These are phyloP conservation scores for Etia nguti DNA, from an alignment of 2,113 vertebrate genomes.

Conservation along the genomic window DNA sequence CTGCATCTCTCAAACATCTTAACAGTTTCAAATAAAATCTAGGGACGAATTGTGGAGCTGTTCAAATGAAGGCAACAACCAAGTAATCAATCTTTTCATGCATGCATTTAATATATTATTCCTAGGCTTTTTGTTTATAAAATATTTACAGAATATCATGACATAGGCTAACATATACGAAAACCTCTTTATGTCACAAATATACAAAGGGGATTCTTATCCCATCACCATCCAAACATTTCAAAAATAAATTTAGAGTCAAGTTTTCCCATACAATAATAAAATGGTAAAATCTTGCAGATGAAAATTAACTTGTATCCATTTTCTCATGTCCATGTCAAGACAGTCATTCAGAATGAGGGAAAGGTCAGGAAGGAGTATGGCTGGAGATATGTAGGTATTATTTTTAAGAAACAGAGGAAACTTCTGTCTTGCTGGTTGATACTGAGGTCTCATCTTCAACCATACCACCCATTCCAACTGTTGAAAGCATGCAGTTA, in stretches of 20 bases:
- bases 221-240: neutral
- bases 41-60: neutral
- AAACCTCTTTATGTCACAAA: neutral
- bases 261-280: neutral
- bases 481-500: conserved; percentile 80
- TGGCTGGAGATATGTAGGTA: neutral
- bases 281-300: neutral
- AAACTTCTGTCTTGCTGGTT: conserved; percentile 84
- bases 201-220: conserved; percentile 1
- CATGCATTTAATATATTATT: conserved; percentile 35
- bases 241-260: neutral
- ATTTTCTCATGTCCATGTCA: neutral
- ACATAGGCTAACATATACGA: conserved; percentile 1
- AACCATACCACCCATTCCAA: conserved; percentile 79
- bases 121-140: conserved; percentile 27
- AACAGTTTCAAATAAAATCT: neutral
- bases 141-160: conserved; percentile 42
- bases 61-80: neutral
- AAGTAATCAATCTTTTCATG: conserved; percentile 8
- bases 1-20: neutral
- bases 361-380: neutral
- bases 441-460: conserved; percentile 78
- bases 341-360: neutral
- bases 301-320: neutral
- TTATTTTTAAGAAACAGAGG: conserved; percentile 65